A percentile compares a stretch with the other conserved stretches of the same genome.
Evolutionary conservation across 2,888 invertebrate genomes (phyloP).

Genomic region (Oxycera nigricornis): DNA sequence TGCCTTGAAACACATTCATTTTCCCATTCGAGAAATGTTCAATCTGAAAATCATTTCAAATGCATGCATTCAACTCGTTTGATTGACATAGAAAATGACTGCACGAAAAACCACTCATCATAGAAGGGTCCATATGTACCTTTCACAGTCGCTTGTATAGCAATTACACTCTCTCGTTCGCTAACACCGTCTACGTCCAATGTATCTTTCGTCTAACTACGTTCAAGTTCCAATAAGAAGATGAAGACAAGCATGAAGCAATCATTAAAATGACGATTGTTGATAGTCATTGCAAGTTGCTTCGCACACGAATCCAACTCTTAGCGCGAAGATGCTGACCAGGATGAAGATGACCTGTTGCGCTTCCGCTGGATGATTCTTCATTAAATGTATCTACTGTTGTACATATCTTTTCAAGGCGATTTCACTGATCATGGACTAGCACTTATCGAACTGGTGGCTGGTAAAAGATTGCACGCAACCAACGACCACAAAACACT

Average conservation of each 20-base stretch:
- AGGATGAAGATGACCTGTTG: constrained; percentile 10
- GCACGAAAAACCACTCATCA: not conserved
- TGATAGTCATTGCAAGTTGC: constrained; percentile 11
- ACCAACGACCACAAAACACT: not conserved
- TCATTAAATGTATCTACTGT: too few species aligned
- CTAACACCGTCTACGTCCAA: not conserved
- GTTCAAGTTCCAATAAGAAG: not conserved
- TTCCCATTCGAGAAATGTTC: too few species aligned
- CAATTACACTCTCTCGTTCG: not conserved
- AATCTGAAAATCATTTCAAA: not conserved
- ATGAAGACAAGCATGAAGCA: not conserved
- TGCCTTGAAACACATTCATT: too few species aligned
- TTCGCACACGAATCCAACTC: not conserved
- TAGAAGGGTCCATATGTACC: not conserved
- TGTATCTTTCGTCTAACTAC: not conserved
- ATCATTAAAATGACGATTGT: not conserved
- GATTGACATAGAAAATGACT: not conserved
- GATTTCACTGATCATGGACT: constrained; percentile 25
- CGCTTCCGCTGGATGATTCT: constrained; percentile 10
- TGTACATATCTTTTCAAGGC: not conserved
- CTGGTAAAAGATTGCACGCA: not conserved
- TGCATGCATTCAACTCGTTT: not conserved
- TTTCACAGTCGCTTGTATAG: not conserved
- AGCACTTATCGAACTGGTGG: constrained; percentile 21
- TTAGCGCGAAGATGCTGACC: not conserved